These are phyloP conservation scores for Drosophila picticornis DNA, from an alignment of 2,888 invertebrate species.

Conservation along the genomic window DNA sequence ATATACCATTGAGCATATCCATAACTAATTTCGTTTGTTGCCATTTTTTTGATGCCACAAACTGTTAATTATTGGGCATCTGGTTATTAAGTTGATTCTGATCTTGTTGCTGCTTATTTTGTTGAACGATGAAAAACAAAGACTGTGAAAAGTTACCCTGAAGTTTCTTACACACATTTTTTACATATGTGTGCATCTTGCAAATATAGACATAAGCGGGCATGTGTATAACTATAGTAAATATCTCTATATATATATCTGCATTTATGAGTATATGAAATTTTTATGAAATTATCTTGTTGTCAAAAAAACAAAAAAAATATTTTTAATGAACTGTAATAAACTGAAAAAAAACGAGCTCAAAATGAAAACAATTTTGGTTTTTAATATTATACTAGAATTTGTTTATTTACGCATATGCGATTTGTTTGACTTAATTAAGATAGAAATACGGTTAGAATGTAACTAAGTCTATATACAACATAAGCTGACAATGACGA, in stretches of 20 bases:
- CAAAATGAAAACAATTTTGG: conserved; percentile 13
- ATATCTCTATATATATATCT: conserved; percentile 35
- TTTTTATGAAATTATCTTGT: conserved; percentile 61
- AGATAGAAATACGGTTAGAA: conserved; percentile 66
- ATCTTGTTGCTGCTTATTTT: conserved; percentile 22
- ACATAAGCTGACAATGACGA: conserved; percentile 73
- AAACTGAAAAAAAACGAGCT: conserved; percentile 34
- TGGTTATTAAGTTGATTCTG: conserved; percentile 6
- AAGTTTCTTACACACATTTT: conserved; percentile 52
- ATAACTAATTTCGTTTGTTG: conserved; percentile 19
- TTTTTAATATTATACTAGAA: conserved; percentile 56
- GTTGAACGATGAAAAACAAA: conserved; percentile 53
- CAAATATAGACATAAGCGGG: conserved; percentile 19
- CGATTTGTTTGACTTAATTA: conserved; percentile 66
- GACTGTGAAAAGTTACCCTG: conserved; percentile 74
- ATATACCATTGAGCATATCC: conserved; percentile 4
- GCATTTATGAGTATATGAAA: conserved; percentile 55
- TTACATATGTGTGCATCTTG: conserved; percentile 18
- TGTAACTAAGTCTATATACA: conserved; percentile 74
- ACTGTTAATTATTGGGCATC: conserved; percentile 19
- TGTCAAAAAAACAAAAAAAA: conserved; percentile 30
- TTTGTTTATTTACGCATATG: conserved; percentile 69
- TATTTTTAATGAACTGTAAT: conserved; percentile 40
- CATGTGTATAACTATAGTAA: conserved; percentile 37
- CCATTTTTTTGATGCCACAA: conserved; percentile 22